These are phyloP conservation scores for Coregonus clupeaformis DNA, from an alignment of 2,113 vertebrate genomes.

Conservation along the genomic window DNA sequence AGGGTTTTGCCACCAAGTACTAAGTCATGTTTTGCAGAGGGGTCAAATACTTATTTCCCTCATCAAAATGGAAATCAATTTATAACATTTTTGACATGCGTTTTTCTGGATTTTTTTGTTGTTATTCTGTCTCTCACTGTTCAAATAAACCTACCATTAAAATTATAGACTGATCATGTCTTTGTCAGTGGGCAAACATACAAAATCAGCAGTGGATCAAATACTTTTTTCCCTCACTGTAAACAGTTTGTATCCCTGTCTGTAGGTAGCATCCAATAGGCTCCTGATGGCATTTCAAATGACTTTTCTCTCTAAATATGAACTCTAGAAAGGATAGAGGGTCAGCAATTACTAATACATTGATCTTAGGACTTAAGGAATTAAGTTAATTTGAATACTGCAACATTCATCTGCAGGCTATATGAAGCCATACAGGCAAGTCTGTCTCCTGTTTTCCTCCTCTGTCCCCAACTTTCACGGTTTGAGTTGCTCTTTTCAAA, in stretches of 20 bases:
- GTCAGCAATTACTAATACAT: neutral
- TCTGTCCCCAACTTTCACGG: conserved; percentile 12
- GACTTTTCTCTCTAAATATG: conserved; percentile 53
- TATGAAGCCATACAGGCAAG: conserved; percentile 33
- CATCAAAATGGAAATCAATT: too few relatives aligned
- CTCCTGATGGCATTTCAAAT: conserved; percentile 35
- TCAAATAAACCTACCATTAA: too few relatives aligned
- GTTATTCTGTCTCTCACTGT: too few relatives aligned
- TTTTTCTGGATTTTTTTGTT: too few relatives aligned
- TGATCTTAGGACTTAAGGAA: neutral
- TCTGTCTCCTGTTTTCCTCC: conserved; percentile 50
- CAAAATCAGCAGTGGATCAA: too few relatives aligned
- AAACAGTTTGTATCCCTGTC: conserved; percentile 34
- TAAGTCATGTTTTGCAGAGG: too few relatives aligned
- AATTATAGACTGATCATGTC: too few relatives aligned
- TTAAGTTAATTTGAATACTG: neutral
- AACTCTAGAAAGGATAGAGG: neutral
- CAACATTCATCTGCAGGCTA: conserved; percentile 18
- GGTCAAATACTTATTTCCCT: too few relatives aligned
- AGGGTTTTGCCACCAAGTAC: too few relatives aligned
- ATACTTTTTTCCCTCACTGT: too few relatives aligned
- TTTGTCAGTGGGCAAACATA: too few relatives aligned
- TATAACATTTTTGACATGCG: too few relatives aligned
- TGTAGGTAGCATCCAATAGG: conserved; percentile 52
- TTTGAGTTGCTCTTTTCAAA: conserved; percentile 44